phyloP scores from a whole-genome alignment of 2,888 invertebrate genomes.

The Perithous albicinctus region DNA sequence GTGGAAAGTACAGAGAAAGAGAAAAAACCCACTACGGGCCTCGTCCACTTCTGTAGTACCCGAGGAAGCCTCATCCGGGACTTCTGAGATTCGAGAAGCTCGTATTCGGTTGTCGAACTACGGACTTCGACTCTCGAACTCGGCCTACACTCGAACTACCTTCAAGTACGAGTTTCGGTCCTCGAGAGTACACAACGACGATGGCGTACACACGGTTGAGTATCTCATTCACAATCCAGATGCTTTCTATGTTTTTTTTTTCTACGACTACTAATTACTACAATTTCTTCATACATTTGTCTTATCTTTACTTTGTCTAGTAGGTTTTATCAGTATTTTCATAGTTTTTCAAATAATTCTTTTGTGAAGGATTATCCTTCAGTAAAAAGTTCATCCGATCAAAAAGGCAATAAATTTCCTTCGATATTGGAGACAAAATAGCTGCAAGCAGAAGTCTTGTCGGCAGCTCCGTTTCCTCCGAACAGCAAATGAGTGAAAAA shows the following conservation, averaged over 20 bases:
- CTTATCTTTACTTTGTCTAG: too few species aligned
- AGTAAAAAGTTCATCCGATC: too few species aligned
- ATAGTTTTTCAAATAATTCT: too few species aligned
- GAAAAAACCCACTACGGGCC: constrained; percentile 58
- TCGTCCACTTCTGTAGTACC: constrained; percentile 39
- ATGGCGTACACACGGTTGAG: neutral
- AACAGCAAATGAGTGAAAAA: neutral
- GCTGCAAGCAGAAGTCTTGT: neutral
- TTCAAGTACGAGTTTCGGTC: constrained; percentile 5
- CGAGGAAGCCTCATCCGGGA: constrained; percentile 56
- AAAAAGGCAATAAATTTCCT: too few species aligned
- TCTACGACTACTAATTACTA: too few species aligned
- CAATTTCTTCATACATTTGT: too few species aligned
- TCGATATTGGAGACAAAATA: too few species aligned
- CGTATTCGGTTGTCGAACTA: constrained; percentile 65
- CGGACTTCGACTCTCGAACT: constrained; percentile 51
- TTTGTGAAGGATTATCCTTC: too few species aligned
- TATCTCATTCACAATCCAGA: neutral
- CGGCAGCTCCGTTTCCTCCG: neutral
- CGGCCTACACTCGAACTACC: constrained; percentile 47
- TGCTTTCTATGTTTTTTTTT: neutral
- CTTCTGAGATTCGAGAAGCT: constrained; percentile 60
- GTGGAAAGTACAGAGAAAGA: constrained; percentile 19
- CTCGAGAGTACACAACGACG: neutral
- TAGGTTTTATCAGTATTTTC: too few species aligned